Percentiles rank a stretch among this genome's conserved stretches.
Evolutionary conservation across 2,113 vertebrate genomes (phyloP).

Genomic region (Esox niger): DNA sequence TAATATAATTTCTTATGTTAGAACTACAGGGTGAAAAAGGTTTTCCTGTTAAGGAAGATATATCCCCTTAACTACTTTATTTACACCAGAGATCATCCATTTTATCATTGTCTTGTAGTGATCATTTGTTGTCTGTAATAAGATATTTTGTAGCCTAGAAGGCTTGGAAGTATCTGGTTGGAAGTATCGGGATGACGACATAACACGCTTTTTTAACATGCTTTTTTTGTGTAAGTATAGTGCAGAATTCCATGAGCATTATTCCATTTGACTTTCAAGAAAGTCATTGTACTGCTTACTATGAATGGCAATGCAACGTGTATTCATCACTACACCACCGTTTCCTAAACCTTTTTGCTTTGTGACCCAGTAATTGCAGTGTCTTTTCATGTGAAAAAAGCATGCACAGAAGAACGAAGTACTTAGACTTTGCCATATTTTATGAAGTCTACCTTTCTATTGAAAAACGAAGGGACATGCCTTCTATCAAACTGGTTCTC

Average conservation of each 20-base stretch:
- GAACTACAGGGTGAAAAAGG: constrained; percentile 32
- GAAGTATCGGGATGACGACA: neutral
- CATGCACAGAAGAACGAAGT: too few species aligned
- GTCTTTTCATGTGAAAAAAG: too few species aligned
- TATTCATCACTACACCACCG: too few species aligned
- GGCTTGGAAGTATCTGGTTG: neutral
- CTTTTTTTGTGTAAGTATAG: neutral
- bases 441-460: too few species aligned
- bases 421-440: too few species aligned
- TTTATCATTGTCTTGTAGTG: constrained; percentile 28
- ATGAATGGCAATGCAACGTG: neutral
- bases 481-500: too few species aligned
- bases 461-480: too few species aligned
- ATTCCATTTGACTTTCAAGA: neutral
- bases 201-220: neutral
- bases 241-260: neutral
- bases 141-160: constrained; percentile 3
- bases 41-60: constrained; percentile 40
- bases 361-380: too few species aligned
- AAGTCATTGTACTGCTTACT: neutral
- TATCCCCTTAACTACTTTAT: constrained; percentile 31
- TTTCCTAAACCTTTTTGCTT: too few species aligned
- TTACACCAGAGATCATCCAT: constrained; percentile 45
- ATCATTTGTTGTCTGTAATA: constrained; percentile 8
- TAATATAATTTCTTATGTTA: constrained; percentile 23